A percentile compares a stretch with the other conserved stretches of the same genome.
These are phyloP conservation scores for Bicyclus anynana DNA, from an alignment of 1,140 invertebrate genomes.

Conservation along the genomic window DNA sequence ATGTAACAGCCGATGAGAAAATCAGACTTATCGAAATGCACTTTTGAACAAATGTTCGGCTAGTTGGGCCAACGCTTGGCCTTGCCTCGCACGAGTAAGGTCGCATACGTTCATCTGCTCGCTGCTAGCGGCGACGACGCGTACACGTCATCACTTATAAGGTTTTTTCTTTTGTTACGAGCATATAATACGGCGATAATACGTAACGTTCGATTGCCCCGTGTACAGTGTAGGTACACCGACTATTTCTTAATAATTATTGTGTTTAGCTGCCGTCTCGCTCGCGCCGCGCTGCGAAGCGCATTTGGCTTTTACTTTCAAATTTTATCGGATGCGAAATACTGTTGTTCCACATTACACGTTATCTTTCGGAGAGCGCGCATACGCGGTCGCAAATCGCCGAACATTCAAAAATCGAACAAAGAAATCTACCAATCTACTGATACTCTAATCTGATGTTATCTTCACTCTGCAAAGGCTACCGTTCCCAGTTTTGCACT, in stretches of 20 bases:
- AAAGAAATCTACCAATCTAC: constrained; percentile 5
- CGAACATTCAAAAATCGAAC: not conserved
- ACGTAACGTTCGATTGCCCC: constrained; percentile 40
- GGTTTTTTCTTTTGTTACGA: constrained; percentile 49
- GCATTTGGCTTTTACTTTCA: constrained; percentile 53
- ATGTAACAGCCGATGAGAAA: constrained; percentile 46
- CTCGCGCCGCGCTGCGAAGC: constrained; percentile 35
- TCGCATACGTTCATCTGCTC: constrained; percentile 39
- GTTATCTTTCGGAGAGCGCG: constrained; percentile 21
- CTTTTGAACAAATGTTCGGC: constrained; percentile 45
- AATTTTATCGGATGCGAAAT: constrained; percentile 40
- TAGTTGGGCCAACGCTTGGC: constrained; percentile 42
- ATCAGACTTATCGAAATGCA: constrained; percentile 63
- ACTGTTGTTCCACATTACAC: constrained; percentile 28
- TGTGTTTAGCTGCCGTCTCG: constrained; percentile 30
- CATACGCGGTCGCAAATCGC: not conserved
- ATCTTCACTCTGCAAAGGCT: constrained; percentile 26
- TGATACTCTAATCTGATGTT: not conserved
- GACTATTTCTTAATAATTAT: constrained; percentile 33
- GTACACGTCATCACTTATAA: constrained; percentile 36
- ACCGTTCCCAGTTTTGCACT: constrained; percentile 75
- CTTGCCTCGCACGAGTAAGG: constrained; percentile 43
- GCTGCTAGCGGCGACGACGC: constrained; percentile 27
- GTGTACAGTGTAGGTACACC: too few relatives aligned
- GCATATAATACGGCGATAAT: constrained; percentile 29